These are phyloP conservation scores for Siniperca undulata DNA, from an alignment of 2,797 vertebrate species.

Conservation along the genomic window DNA sequence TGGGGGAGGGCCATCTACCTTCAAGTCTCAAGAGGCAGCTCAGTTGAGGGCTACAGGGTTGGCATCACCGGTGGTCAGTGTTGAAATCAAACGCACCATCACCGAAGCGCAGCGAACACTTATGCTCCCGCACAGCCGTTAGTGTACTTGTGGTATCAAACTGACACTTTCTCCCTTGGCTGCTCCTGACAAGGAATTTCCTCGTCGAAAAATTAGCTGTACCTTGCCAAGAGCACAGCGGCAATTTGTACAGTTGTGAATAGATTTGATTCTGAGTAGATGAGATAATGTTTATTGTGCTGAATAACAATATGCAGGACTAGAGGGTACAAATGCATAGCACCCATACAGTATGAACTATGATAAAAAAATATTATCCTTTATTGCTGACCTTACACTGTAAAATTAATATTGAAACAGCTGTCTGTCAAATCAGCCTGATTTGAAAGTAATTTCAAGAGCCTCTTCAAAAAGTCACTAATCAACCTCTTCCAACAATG, in stretches of 20 bases:
- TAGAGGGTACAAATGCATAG: slow-evolving; percentile 36
- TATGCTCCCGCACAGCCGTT: slow-evolving; percentile 83
- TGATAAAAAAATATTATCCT: slow-evolving; percentile 28
- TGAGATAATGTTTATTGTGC: slow-evolving; percentile 65
- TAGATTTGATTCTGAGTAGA: slow-evolving; percentile 76
- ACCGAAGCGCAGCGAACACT: slow-evolving; percentile 83
- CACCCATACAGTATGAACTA: slow-evolving; percentile 34
- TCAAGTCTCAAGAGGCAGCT: slow-evolving; percentile 75
- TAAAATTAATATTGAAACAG: slow-evolving; percentile 58
- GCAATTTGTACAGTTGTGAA: slow-evolving; percentile 83
- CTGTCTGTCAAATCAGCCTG: slow-evolving; percentile 66
- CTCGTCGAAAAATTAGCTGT: slow-evolving; percentile 78
- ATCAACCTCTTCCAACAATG: slow-evolving; percentile 74
- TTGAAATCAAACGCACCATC: slow-evolving; percentile 79
- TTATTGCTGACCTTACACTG: slow-evolving; percentile 54
- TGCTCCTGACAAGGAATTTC: slow-evolving; percentile 84
- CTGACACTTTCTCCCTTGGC: slow-evolving; percentile 85
- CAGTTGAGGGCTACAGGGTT: slow-evolving; percentile 76
- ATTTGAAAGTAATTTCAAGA: slow-evolving; percentile 74
- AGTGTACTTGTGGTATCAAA: slow-evolving; percentile 78
- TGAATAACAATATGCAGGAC: slow-evolving; percentile 54
- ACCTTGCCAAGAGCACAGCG: slow-evolving; percentile 68
- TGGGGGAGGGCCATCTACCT: slow-evolving; percentile 62
- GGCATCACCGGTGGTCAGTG: slow-evolving; percentile 83
- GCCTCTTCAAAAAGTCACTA: slow-evolving; percentile 67